Base-by-base conservation (phyloP, 2,888 invertebrate genomes). In the Hyposoter didymator region DNA sequence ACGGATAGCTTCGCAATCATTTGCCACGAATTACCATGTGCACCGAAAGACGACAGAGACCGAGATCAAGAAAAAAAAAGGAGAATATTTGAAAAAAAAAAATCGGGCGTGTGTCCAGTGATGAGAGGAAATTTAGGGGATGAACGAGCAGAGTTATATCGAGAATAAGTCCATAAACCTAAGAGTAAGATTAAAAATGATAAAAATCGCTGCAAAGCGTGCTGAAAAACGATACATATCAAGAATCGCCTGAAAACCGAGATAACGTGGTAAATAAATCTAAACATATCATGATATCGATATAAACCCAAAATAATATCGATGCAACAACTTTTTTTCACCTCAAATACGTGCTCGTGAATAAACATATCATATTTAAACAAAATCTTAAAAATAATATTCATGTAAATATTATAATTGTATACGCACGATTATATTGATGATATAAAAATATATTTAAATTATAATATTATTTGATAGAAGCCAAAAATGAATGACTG, bases 221-320 rank as follows among this genome's bases (percentile, higher is more conserved):
- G 70, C 80, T 79, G 70, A 75, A 86, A 76, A 82, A 90, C 90
- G 91, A 92, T 91, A 91, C 92, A 92, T 92, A 92, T 92, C 92
- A 92, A 89, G 80, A 91, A 91, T 90, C 91, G 91, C 92, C 92
- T 92, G 90, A 88, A 83, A 84, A 87, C 67, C 74, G 79, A 85
- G 80, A 79, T 84, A 79, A 85, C 47, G 19, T 62, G 74, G 64
- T 47, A 22, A 80, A 67, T 19, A 66, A 88, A 88, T 64, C 66
- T 66, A 84, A 55, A 74, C 45, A 84, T 84, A 87, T 81, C 83
- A 81, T 82, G 78, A 87, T 82, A 76, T 84, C 73, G 80, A 79
- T 84, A 81, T 87, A 90, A 82, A 85, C 19, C 72, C 83, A 78
- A 39, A 86, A 80, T 66, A 70, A 84, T 86, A 49, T 52, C 81